Evolutionary conservation across 2,888 invertebrate species (phyloP).

Genomic region (Tanypteryx hageni): DNA sequence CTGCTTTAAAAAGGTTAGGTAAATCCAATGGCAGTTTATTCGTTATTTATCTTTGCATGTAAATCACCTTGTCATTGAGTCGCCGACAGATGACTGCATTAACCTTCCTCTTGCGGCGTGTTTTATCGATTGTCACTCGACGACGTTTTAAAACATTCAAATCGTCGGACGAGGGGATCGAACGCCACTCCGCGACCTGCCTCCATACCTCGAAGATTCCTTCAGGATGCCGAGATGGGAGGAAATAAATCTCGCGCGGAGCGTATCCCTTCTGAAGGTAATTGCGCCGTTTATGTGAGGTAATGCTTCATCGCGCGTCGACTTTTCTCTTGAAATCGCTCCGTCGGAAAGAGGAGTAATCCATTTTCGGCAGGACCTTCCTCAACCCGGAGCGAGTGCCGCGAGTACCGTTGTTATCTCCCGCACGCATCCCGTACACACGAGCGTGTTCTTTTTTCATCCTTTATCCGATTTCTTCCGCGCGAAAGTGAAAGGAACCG

Average conservation of each 20-base stretch:
- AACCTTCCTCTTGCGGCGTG: no score
- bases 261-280: background rate
- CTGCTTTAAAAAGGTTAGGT: no score
- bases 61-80: no score
- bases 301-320: background rate
- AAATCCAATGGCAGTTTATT: no score
- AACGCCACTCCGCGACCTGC: no score
- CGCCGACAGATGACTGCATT: no score
- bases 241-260: background rate
- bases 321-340: background rate
- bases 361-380: constrained; percentile 5
- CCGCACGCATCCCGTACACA: background rate
- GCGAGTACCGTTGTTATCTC: background rate
- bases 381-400: constrained; percentile 9
- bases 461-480: background rate
- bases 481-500: no score
- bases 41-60: no score
- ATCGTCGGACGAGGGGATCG: no score
- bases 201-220: no score
- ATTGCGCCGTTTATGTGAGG: background rate
- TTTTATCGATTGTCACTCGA: no score
- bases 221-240: background rate
- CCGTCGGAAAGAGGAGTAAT: background rate
- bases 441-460: background rate
- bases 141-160: no score